These are phyloP conservation scores for Nerophis ophidion DNA, from an alignment of 2,113 vertebrate species.

Conservation along the genomic window DNA sequence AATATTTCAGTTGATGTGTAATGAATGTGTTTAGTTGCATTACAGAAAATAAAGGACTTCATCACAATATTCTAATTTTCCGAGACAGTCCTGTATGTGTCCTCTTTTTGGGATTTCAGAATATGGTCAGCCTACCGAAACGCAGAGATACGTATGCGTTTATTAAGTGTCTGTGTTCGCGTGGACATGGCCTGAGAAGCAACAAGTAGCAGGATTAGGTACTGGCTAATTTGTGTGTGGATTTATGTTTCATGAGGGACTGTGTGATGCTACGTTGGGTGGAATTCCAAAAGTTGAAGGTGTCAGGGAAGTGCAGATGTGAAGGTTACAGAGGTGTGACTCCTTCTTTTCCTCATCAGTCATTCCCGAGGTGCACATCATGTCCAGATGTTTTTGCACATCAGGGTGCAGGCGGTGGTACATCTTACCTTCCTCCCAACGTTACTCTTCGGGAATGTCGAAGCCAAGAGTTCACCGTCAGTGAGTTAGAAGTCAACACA, in stretches of 20 bases:
- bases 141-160: too few species aligned
- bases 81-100: too few species aligned
- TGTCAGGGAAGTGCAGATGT: slow-evolving; percentile 25
- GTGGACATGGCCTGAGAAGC: too few species aligned
- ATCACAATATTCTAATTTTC: too few species aligned
- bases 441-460: background rate
- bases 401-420: slow-evolving; percentile 14
- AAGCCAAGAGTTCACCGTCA: slow-evolving; percentile 1
- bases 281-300: background rate
- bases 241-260: background rate
- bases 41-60: too few species aligned
- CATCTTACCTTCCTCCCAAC: slow-evolving; percentile 3
- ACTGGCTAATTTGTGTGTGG: background rate
- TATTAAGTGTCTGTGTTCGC: too few species aligned
- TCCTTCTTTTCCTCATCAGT: slow-evolving; percentile 27
- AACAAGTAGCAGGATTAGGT: too few species aligned
- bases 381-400: slow-evolving; percentile 45
- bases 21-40: too few species aligned
- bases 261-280: background rate
- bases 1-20: too few species aligned
- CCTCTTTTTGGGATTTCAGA: too few species aligned
- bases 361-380: slow-evolving; percentile 31
- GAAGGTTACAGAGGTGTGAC: slow-evolving; percentile 16
- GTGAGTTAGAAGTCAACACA: slow-evolving; percentile 8
- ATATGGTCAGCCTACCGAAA: too few species aligned